A percentile compares a stretch with the other conserved stretches of the same genome.
Evolutionary conservation across 2,797 vertebrate species (phyloP).

Genomic region (Mormyrops attenuatus): DNA sequence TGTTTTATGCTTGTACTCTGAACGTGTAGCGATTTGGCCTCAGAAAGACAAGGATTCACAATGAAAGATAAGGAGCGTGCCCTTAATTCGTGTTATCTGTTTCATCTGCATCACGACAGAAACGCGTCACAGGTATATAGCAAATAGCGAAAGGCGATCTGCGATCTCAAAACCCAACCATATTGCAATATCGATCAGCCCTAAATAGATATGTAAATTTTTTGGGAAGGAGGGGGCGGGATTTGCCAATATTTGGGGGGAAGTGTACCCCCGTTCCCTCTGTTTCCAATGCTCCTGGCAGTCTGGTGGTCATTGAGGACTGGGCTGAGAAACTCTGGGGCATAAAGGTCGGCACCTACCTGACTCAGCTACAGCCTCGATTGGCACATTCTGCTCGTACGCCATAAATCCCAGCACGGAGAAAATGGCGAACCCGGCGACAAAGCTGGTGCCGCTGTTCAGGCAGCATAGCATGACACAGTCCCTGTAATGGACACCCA

Average conservation of each 20-base stretch:
- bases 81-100: not conserved
- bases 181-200: not conserved
- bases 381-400: conserved; percentile 91
- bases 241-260: not conserved
- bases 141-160: conserved; percentile 18
- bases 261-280: not conserved
- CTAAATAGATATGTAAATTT: not conserved
- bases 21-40: not conserved
- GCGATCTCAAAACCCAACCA: not conserved
- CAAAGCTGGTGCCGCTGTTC: conserved; percentile 96
- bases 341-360: conserved; percentile 61
- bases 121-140: not conserved
- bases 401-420: conserved; percentile 99
- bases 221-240: not conserved
- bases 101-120: not conserved
- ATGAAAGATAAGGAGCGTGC: not conserved
- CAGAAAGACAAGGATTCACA: not conserved
- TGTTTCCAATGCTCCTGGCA: not conserved
- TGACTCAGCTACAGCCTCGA: conserved; percentile 93
- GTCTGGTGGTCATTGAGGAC: not conserved
- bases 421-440: conserved; percentile 98
- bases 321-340: not conserved
- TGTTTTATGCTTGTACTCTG: not conserved
- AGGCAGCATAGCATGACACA: conserved; percentile 95
- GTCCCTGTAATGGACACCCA: conserved; percentile 66